phyloP scores from a whole-genome alignment of 2,797 vertebrate species.

The Sebastes kiyomatsui region DNA sequence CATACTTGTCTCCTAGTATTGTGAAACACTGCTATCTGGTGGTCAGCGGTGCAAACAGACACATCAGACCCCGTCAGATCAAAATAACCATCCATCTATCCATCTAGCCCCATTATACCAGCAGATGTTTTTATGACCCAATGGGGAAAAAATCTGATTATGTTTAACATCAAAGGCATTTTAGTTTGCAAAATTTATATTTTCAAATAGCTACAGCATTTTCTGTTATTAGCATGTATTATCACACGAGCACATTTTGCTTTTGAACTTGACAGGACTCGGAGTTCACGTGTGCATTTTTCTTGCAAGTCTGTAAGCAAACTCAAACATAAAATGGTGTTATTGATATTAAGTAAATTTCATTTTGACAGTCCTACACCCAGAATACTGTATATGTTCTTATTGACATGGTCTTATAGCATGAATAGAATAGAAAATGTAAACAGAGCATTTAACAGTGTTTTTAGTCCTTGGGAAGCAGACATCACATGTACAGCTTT shows the following conservation, averaged over 20 bases:
- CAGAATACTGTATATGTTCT: no score
- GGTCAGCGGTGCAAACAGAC: background rate
- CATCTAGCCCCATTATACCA: background rate
- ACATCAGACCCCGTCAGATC: background rate
- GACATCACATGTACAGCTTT: background rate
- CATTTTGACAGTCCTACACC: no score
- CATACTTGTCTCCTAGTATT: background rate
- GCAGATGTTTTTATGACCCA: background rate
- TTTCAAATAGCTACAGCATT: background rate
- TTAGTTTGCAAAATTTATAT: background rate
- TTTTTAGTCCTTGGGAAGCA: background rate
- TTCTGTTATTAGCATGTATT: background rate
- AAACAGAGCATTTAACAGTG: background rate
- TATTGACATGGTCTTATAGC: no score
- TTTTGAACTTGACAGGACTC: no score
- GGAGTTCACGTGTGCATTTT: no score
- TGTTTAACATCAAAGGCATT: background rate
- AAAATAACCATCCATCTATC: background rate
- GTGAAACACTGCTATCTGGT: conserved; percentile 3
- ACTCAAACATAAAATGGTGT: no score
- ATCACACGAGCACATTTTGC: background rate
- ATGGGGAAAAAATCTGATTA: background rate
- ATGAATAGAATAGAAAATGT: no score
- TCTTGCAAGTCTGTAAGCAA: no score
- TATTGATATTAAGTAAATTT: no score